Conservation (phyloP, 1,140 invertebrate species). For the Lepidotrigona ventralis region DNA sequence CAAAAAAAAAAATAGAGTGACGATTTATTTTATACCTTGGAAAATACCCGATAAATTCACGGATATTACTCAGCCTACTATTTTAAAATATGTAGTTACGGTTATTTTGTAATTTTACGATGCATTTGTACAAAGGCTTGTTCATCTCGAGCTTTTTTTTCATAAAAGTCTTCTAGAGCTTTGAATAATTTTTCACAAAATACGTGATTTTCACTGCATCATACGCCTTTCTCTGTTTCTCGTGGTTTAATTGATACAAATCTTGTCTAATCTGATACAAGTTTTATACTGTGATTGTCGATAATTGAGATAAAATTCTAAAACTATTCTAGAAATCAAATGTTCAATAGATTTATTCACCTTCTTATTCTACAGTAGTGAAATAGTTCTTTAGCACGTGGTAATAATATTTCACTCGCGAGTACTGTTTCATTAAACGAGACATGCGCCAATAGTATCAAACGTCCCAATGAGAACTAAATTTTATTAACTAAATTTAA, state of each 20-base stretch:
- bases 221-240: too few relatives aligned
- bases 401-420: background rate
- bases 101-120: background rate
- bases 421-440: conserved; percentile 1
- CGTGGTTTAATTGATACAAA: too few relatives aligned
- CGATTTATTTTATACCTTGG: background rate
- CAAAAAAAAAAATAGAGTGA: background rate
- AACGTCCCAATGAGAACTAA: background rate
- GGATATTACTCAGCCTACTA: background rate
- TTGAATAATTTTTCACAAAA: too few relatives aligned
- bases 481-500: background rate
- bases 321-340: background rate
- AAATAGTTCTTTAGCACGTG: background rate
- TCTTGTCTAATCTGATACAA: too few relatives aligned
- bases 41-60: background rate
- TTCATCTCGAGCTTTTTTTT: background rate
- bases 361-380: background rate
- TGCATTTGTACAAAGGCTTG: background rate
- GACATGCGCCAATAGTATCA: background rate
- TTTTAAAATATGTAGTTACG: background rate
- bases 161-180: too few relatives aligned
- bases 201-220: too few relatives aligned
- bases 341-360: background rate
- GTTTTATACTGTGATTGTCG: too few relatives aligned
- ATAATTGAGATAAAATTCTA: too few relatives aligned